Percentiles rank a stretch among this genome's conserved stretches.
phyloP scores from a whole-genome alignment of 2,113 vertebrate species.

The Oxyura jamaicensis region DNA sequence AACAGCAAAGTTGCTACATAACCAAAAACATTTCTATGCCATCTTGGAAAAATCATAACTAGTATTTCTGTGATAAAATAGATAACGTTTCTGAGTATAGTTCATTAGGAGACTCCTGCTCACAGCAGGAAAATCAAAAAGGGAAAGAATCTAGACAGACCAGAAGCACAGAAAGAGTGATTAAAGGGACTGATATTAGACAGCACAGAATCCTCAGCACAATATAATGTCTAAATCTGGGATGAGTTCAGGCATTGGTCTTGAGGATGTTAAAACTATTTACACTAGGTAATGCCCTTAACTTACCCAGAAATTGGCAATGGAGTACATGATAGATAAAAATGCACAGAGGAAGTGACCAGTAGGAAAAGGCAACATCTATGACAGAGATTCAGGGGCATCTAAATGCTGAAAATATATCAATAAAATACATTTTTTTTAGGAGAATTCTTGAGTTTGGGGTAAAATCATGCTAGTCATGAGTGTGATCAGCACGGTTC shows the following conservation, averaged over 20 bases:
- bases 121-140: neutral
- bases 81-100: neutral
- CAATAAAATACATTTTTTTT: neutral
- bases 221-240: neutral
- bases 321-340: neutral
- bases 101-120: neutral
- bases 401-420: neutral
- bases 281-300: neutral
- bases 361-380: neutral
- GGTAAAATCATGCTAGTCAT: neutral
- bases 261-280: neutral
- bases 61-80: conserved; percentile 5
- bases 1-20: neutral
- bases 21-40: neutral
- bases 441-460: neutral
- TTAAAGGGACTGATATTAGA: neutral
- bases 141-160: neutral
- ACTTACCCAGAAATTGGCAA: neutral
- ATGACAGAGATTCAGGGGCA: neutral
- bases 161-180: neutral
- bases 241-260: neutral
- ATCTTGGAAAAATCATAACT: conserved; percentile 32
- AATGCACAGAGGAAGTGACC: neutral
- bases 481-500: neutral
- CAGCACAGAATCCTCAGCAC: neutral